Evolutionary conservation across 2,888 invertebrate species (phyloP).

Genomic region (Callyntrura sp.): DNA sequence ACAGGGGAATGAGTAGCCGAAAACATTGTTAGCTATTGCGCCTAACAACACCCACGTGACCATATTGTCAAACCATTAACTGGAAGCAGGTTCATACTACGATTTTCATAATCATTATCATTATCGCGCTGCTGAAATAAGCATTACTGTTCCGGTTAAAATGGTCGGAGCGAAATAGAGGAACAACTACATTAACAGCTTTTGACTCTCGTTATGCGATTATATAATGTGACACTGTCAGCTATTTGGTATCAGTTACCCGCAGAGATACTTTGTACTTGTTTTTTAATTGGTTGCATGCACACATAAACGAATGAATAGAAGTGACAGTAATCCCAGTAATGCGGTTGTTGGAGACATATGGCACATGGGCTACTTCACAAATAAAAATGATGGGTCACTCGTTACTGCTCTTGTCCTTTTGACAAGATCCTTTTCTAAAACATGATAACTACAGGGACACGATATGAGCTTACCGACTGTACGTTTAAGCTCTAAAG

Average conservation of each 20-base stretch:
- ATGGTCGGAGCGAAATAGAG: no score
- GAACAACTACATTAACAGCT: no score
- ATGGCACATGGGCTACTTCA: slow-evolving; percentile 12
- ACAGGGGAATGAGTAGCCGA: not conserved
- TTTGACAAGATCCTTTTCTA: slow-evolving; percentile 33
- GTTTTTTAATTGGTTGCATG: no score
- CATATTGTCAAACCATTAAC: not conserved
- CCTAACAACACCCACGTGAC: not conserved
- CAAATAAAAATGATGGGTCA: slow-evolving; percentile 43
- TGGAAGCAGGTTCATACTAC: not conserved
- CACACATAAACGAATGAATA: not conserved
- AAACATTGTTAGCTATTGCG: not conserved
- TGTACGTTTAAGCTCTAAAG: no score
- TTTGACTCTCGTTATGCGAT: no score
- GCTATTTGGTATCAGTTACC: no score
- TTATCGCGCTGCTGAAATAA: not conserved
- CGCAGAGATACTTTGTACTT: no score
- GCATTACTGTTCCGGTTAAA: no score
- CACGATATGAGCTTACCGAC: no score
- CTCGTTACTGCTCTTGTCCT: not conserved
- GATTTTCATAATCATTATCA: not conserved
- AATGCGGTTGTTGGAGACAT: no score
- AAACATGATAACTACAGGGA: no score
- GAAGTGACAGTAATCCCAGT: not conserved
- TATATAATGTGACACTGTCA: no score